Percentiles rank a stretch among this genome's conserved stretches.
Conservation (phyloP, 2,888 invertebrate genomes). For the Drosophila mulleri region DNA sequence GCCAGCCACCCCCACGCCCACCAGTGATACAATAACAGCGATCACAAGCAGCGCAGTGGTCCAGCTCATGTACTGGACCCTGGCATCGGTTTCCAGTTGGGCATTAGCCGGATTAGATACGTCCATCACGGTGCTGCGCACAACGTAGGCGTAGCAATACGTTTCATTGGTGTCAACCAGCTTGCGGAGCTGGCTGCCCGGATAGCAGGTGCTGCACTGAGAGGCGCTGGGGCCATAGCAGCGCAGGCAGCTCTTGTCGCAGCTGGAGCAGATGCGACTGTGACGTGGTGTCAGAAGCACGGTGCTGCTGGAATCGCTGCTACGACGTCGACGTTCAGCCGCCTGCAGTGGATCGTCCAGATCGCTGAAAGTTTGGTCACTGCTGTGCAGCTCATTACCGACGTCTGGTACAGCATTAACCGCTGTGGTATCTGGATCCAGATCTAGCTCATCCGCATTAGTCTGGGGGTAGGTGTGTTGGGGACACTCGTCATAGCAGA, state of each 20-base stretch:
- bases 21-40: conserved; percentile 44
- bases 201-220: conserved; percentile 82
- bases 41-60: conserved; percentile 69
- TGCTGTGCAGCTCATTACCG: not conserved
- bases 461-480: conserved; percentile 67
- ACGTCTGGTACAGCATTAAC: not conserved
- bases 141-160: conserved; percentile 82
- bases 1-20: conserved; percentile 41
- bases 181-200: conserved; percentile 80
- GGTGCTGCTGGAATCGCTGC: conserved; percentile 11
- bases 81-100: conserved; percentile 6
- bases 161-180: conserved; percentile 73
- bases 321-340: conserved; percentile 66
- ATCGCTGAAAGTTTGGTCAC: conserved; percentile 36
- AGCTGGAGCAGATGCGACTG: conserved; percentile 68
- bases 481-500: conserved; percentile 83
- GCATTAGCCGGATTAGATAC: conserved; percentile 27
- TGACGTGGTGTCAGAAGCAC: conserved; percentile 38
- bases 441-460: conserved; percentile 34
- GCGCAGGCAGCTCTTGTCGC: conserved; percentile 81
- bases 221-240: conserved; percentile 82
- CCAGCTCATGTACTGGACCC: conserved; percentile 51
- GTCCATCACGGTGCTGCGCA: conserved; percentile 74
- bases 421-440: not conserved
- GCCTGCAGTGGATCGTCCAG: conserved; percentile 71